A percentile compares a stretch with the other conserved stretches of the same genome.
These are phyloP conservation scores for Rhea pennata DNA, from an alignment of 2,113 vertebrate species.

Conservation along the genomic window DNA sequence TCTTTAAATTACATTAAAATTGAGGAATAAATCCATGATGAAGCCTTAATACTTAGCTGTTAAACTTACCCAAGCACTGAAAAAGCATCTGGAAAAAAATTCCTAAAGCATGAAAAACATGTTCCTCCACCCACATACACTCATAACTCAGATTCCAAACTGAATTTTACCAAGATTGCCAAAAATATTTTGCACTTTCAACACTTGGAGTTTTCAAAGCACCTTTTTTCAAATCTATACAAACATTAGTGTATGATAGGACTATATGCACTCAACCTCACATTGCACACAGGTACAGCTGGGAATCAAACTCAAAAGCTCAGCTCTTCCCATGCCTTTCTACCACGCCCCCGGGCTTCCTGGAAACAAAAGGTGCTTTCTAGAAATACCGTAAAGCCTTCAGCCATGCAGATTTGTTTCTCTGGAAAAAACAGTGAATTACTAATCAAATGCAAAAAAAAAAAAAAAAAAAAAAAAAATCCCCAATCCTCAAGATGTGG, in stretches of 20 bases:
- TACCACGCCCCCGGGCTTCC: neutral
- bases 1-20: neutral
- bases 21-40: neutral
- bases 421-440: neutral
- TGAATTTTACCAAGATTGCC: constrained; percentile 42
- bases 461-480: neutral
- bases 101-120: constrained; percentile 68
- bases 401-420: neutral
- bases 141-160: constrained; percentile 71
- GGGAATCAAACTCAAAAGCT: neutral
- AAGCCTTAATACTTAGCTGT: constrained; percentile 19
- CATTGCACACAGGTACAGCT: neutral
- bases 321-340: neutral
- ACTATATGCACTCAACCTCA: neutral
- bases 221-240: neutral
- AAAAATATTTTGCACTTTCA: constrained; percentile 57
- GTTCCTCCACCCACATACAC: constrained; percentile 70
- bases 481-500: neutral
- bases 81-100: constrained; percentile 72
- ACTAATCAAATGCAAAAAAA: neutral
- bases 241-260: neutral
- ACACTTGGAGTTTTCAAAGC: constrained; percentile 27
- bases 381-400: neutral
- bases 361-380: neutral
- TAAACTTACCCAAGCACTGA: constrained; percentile 10